These are phyloP conservation scores for Aplocera efformata DNA, from an alignment of 2,888 invertebrate species.

Conservation along the genomic window DNA sequence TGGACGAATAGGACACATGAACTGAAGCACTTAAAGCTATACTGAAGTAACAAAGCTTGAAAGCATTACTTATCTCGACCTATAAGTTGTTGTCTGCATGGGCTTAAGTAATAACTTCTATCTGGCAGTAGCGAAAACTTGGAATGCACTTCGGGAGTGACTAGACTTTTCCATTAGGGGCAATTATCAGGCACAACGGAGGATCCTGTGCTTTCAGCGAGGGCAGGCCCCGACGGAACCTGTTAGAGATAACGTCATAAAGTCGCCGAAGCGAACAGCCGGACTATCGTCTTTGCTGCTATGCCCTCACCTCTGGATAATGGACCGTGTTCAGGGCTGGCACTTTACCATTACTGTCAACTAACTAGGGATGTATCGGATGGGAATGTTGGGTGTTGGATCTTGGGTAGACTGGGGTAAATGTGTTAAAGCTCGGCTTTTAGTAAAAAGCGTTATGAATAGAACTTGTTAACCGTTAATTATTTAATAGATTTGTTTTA, in stretches of 20 bases:
- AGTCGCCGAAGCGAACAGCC: conserved; percentile 73
- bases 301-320: conserved; percentile 69
- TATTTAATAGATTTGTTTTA: too few species aligned
- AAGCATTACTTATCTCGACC: conserved; percentile 43
- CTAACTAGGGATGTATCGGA: neutral
- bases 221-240: conserved; percentile 63
- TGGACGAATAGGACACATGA: conserved; percentile 1
- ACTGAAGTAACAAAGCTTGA: conserved; percentile 29
- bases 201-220: conserved; percentile 62
- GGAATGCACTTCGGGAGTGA: conserved; percentile 75
- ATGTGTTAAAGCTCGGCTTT: too few species aligned
- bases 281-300: conserved; percentile 75
- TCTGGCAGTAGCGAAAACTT: conserved; percentile 71
- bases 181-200: conserved; percentile 77
- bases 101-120: conserved; percentile 71
- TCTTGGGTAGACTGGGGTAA: too few species aligned
- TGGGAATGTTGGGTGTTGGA: too few species aligned
- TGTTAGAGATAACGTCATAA: conserved; percentile 80
- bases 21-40: conserved; percentile 2
- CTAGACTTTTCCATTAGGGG: conserved; percentile 79
- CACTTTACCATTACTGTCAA: conserved; percentile 5
- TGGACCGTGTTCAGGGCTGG: conserved; percentile 48
- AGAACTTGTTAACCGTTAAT: too few species aligned
- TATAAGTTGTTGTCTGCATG: conserved; percentile 55
- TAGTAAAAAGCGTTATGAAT: too few species aligned